Evolutionary conservation across 2,888 invertebrate genomes (phyloP), one percentile per base, ranked within the genome.

Genomic region (Abrostola tripartita): DNA sequence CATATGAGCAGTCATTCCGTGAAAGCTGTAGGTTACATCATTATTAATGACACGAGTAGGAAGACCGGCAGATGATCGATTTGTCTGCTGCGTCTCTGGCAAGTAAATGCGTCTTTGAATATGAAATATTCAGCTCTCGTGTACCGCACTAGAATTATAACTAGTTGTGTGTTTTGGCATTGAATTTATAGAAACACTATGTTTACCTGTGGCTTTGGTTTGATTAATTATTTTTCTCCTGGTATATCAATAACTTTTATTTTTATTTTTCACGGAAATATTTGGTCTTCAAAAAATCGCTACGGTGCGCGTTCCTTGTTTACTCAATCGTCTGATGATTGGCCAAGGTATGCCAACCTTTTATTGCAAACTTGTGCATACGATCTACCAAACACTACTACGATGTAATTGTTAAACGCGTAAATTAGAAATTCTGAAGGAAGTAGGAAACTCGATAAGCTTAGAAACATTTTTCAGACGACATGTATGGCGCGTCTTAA

Each of bases 91-190:
- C 53, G 9, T 14, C 36, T 35, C 7, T 61, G 74, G 68, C 68
- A 77, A 59, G 12, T 11, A 49, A 52, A 56, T 73, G 58, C 78
- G 55, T 38, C 55, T 53, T 55, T 12, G 44, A 37, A 37, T 54
- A 50, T 61, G 60, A 77, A 57, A 58, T 68, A 74, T 68, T 58
- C 7, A 24, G 9, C n/a, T 42, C 74, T 60, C 60, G 52, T 63
- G 68, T 77, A 52, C 14, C 47, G n/a, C 12, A 1, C n/a, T 24
- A 10, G 37, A 61, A 53, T 61, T 58, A 61, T 65, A 36, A 54
- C 11, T 35, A 24, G 10, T 38, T 52, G 50, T 56, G 40, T 47
- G 37, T 57, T 41, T 60, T 72, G 71, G 65, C 76, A 70, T 14
- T 75, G 58, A 52, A 50, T 14, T 8, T 1, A 42, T 2, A 37